Base-by-base conservation (phyloP, 2,888 invertebrate species). In the Cosmorhoe ocellata region DNA sequence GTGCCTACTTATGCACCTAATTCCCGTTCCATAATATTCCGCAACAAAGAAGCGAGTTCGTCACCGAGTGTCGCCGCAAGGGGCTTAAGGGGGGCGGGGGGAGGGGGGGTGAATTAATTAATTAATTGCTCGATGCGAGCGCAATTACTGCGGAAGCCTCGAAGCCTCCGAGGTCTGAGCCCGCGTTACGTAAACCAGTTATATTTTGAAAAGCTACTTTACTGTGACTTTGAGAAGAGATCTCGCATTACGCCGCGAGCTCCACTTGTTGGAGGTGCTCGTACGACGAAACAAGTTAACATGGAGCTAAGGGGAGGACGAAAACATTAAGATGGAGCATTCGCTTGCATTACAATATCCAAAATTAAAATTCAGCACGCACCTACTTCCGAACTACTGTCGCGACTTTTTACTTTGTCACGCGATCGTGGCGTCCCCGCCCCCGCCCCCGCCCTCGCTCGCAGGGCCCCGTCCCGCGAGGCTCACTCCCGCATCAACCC, bases 41-140 rank as follows among this genome's bases (percentile, higher is more conserved):
- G 45, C 31, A 26, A 45, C 51, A 45, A 41, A 41, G 51, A 40
- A 36, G 31, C 31, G 32, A 40, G 43, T 3, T 40, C 47, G 30
- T 38, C 36, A 34, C 10, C 22, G 28, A 34, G 41, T 48, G 40
- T 39, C 44, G 44, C 51, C 40, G 31, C 39, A 37, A 24, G 34
- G 51, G 31, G 30, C 9, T 28, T 14, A n/a, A 12, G n/a, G 31
- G 24, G 11, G 14, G n/a, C 8, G 28, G 14, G 24, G 27, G 12
- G 9, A 24, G 27, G 8, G 7, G 13, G 10, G 28, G 28, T 8
- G 14, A 24, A 38, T 49, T 45, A 45, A 50, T 52, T 51, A 56
- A 52, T 52, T 49, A 46, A 52, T 49, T 39, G 49, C 45, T 49
- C 40, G 49, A 52, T 42, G 51, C 44, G 52, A 41, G 51, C 45